Conservation (phyloP, 2,888 invertebrate species). For the Morpho deidamia region DNA sequence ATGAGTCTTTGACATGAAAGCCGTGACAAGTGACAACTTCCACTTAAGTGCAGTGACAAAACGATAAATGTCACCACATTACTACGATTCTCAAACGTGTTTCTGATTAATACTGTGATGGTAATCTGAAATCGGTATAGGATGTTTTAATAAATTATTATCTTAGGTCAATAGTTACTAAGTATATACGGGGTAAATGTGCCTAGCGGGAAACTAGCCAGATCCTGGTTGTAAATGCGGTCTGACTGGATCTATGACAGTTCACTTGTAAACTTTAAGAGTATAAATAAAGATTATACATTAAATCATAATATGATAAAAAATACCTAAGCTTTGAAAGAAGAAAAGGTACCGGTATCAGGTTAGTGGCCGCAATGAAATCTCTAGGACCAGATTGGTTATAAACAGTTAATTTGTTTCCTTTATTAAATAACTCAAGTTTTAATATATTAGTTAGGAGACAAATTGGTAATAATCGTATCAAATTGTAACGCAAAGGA, state of each 20-base stretch:
- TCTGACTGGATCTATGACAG: constrained; percentile 1
- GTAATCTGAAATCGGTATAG: neutral
- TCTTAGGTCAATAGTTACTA: neutral
- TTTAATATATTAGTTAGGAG: no score
- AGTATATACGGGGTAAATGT: neutral
- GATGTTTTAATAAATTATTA: neutral
- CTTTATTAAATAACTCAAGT: no score
- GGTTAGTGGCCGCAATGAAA: no score
- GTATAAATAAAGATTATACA: no score
- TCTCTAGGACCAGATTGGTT: no score
- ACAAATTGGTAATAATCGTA: no score
- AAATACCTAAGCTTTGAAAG: no score
- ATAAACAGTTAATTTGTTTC: no score
- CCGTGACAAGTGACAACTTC: constrained; percentile 1
- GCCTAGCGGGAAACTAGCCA: constrained; percentile 2
- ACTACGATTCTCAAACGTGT: neutral
- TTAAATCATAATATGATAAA: no score
- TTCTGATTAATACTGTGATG: no score
- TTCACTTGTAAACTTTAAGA: neutral
- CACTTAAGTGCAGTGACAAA: neutral
- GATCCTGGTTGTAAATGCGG: neutral
- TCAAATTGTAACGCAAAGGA: no score
- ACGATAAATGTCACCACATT: neutral
- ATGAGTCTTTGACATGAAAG: constrained; percentile 4
- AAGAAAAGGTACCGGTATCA: no score